Base-by-base conservation (phyloP, 2,113 vertebrate genomes). In the Vimba vimba region DNA sequence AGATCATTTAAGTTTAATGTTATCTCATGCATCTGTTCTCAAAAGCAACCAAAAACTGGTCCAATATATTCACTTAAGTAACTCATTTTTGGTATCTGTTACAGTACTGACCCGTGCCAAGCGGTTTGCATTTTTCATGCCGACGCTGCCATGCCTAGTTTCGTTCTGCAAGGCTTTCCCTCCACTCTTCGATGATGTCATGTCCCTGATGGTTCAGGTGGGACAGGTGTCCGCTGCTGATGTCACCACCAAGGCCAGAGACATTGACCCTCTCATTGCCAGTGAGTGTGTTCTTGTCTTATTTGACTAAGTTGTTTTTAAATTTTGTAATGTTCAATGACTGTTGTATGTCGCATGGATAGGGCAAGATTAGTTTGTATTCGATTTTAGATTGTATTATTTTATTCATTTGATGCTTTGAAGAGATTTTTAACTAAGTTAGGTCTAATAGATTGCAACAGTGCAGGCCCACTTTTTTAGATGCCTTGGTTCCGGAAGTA, bases 151-250 rank as follows among this genome's bases (percentile, higher is more conserved):
- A 0, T 99, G 98, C 90, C 91, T 99, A 95, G 97, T 98, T 86
- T 95, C 97, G 0, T 98, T 99, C 94, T 99, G 98, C 90, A 96
- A 97, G 94, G 97, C 98, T 27, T 99, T 99, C 88, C 98, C 98
- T 82, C 98, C 98, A 0, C 92, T 99, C 0, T 99, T 99, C 9
- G 98, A 99, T 43, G 98, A 99, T 43, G 96, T 98, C 52, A 96
- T 97, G 89, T 96, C 97, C 84, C 94, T 99, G 85, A 93, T 99
- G n/a, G 96, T 98, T 71, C 98, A 99, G 69, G 95, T 98, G 83
- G 98, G 97, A 21, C 98, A 99, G 85, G 98, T 99, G 23, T 99
- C 97, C 93, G 97, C 98, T 77, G 98, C 98, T 1, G 97, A 98
- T 47, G 98, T 98, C 27, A 96, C 98, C 87, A 97, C 98, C 0